Conservation (phyloP, 2,113 vertebrate species). For the Nycticebus coucang region DNA sequence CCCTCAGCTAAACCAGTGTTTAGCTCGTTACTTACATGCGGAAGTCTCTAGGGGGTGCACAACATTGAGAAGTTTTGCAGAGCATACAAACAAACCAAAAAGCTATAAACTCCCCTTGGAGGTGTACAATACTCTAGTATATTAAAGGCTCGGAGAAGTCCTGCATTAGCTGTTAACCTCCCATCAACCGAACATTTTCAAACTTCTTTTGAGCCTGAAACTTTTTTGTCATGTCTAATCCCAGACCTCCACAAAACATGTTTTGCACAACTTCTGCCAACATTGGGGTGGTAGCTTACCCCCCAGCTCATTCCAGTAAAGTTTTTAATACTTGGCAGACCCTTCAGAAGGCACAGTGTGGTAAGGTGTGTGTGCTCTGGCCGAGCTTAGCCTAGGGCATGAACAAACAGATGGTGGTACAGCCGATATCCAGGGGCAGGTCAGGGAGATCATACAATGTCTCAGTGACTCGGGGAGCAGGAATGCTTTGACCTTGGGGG, state of each 20-base stretch:
- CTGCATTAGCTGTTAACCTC: not conserved
- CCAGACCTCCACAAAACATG: not conserved
- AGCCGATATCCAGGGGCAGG: not conserved
- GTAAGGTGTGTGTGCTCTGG: accelerated
- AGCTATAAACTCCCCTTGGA: not conserved
- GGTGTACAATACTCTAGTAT: not conserved
- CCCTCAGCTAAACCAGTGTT: accelerated
- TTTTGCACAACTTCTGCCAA: not conserved
- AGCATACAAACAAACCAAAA: not conserved
- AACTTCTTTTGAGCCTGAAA: not conserved
- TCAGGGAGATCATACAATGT: accelerated
- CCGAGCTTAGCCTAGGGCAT: not conserved
- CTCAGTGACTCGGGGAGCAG: not conserved
- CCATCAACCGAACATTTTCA: not conserved
- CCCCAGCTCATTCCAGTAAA: not conserved
- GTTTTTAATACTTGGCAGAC: no score
- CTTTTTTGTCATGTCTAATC: not conserved
- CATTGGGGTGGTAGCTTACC: not conserved
- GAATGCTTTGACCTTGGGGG: not conserved
- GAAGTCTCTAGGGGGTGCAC: not conserved
- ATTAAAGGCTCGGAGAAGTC: conserved; percentile 3
- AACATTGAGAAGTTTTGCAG: not conserved
- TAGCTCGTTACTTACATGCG: not conserved
- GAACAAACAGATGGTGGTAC: not conserved
- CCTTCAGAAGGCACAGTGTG: not conserved